phyloP scores from a whole-genome alignment of 2,888 invertebrate genomes.

The Coleophora flavipennella region DNA sequence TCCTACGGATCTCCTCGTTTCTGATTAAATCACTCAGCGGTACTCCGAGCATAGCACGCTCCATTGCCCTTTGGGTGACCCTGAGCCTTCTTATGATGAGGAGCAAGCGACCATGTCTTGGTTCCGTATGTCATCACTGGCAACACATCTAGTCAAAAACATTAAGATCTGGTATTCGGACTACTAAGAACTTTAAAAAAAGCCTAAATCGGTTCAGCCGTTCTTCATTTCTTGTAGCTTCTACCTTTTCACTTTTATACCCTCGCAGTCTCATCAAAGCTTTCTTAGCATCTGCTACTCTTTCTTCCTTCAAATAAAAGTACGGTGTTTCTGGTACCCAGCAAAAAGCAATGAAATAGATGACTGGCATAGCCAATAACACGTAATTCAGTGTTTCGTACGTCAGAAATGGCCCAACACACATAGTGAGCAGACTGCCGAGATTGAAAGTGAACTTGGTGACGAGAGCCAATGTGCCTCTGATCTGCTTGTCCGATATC shows the following conservation, averaged over 20 bases:
- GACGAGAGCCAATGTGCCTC: constrained; percentile 40
- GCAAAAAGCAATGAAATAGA: constrained; percentile 56
- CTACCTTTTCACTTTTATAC: constrained; percentile 34
- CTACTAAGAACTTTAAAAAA: too few species aligned
- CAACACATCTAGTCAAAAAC: too few species aligned
- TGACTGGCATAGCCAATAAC: constrained; percentile 48
- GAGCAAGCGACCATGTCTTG: too few species aligned
- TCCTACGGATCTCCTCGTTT: too few species aligned
- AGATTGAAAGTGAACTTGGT: constrained; percentile 45
- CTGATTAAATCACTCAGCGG: too few species aligned
- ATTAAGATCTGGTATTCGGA: too few species aligned
- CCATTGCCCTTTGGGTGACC: too few species aligned
- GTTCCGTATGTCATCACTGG: too few species aligned
- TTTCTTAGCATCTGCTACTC: constrained; percentile 49
- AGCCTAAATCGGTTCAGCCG: too few species aligned
- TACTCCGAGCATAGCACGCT: too few species aligned
- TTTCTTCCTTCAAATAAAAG: constrained; percentile 64
- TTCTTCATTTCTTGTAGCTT: too few species aligned
- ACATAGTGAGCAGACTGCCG: constrained; percentile 49
- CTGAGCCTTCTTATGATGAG: too few species aligned
- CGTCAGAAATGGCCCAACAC: constrained; percentile 45
- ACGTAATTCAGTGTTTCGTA: constrained; percentile 49
- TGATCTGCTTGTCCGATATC: constrained; percentile 53
- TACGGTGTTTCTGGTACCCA: constrained; percentile 76
- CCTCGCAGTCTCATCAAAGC: constrained; percentile 51